Evolutionary conservation across 2,113 vertebrate species (phyloP), one percentile per base, ranked within the genome.

Genomic region (Beaufortia kweichowensis): DNA sequence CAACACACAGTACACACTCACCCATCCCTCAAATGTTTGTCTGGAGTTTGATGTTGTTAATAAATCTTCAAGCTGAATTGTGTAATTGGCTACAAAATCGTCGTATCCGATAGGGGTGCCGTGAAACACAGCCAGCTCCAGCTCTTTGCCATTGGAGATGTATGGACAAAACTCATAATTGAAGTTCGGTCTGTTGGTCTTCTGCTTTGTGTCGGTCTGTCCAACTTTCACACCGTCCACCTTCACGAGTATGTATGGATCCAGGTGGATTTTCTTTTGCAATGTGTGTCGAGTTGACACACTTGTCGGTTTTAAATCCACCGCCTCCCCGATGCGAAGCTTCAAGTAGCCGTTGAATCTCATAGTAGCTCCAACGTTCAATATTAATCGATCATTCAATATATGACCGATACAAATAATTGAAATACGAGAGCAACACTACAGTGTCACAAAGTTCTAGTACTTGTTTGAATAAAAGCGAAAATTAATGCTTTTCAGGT

Each of bases 1-100:
- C 17, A 31, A 19, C 17, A 6, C 1, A 74, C 21, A 41, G 29
- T 19, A 12, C 19, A 77, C 55, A 59, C 97, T 98, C 88, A 99
- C 97, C 97, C 96, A 98, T 88, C 94, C 95, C 65, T 98, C 96
- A 66, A 96, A 98, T 26, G 86, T 93, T 84, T 97, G 93, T 6
- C 90, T 92, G 19, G 91, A 78, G 82, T 94, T 95, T 11, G 92
- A 84, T 2, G 89, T 92, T 48, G 93, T 90, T 70, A 98, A 84
- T 50, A 99, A 87, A 39, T 96, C 95, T 24, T 94, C 94, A 82
- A 99, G 96, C 60, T 89, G 91, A 74, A 99, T 87, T 48, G 87
- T 94, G 89, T 95, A 98, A 88, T 98, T 98, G 77, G 97, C 96
- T 85, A 99, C 97, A 21, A 99, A 99, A 89, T 97, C 94, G 66